Percentiles rank a stretch among this genome's conserved stretches.
Conservation (phyloP, 2,797 vertebrate species). For the Coendou prehensilis region DNA sequence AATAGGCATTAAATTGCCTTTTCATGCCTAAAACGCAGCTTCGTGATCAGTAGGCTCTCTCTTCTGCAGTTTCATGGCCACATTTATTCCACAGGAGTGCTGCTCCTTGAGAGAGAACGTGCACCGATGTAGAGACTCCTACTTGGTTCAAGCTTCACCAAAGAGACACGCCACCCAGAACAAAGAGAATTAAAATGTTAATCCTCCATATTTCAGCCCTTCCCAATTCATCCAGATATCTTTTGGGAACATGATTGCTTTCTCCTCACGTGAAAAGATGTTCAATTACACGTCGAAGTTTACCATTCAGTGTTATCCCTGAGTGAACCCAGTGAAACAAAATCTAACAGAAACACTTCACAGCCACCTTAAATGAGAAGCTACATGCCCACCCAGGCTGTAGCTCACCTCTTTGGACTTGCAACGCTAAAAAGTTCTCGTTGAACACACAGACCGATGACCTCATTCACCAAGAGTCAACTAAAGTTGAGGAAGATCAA, state of each 20-base stretch:
- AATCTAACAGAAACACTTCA: background rate
- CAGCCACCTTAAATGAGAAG: background rate
- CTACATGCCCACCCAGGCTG: background rate
- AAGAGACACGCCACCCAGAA: background rate
- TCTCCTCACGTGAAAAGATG: background rate
- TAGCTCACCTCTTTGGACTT: background rate
- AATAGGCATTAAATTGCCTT: conserved; percentile 39
- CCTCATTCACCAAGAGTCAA: background rate
- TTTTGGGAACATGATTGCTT: background rate
- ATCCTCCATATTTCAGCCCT: background rate
- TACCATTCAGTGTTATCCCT: background rate
- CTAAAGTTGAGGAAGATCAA: background rate
- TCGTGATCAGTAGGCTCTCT: background rate
- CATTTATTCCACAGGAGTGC: background rate
- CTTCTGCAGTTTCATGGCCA: background rate
- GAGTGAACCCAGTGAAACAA: background rate
- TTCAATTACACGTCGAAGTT: background rate
- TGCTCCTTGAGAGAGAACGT: background rate
- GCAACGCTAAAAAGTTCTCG: background rate
- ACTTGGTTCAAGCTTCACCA: background rate
- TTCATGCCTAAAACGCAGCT: conserved; percentile 18
- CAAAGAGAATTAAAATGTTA: background rate
- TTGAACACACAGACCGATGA: background rate
- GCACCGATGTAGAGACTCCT: background rate
- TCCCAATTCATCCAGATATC: background rate